Percentiles rank a stretch among this genome's conserved stretches.
Conservation (phyloP, 1,140 invertebrate genomes). For the Campoletis sonorensis region DNA sequence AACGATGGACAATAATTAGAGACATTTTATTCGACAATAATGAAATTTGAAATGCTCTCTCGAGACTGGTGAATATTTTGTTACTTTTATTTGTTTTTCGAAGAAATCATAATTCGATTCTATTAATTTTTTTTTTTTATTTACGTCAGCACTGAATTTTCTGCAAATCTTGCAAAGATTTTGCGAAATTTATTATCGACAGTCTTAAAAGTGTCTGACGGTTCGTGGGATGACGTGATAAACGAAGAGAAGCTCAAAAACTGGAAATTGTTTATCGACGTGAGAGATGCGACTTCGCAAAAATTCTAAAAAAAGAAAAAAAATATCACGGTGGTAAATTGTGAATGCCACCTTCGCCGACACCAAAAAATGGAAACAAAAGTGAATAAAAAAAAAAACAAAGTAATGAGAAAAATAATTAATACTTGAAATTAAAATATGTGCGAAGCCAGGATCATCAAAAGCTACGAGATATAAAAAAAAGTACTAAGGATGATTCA, state of each 20-base stretch:
- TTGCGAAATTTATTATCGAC: background rate
- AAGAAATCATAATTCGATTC: background rate
- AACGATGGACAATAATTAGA: constrained; percentile 16
- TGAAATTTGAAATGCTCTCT: constrained; percentile 12
- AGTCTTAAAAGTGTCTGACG: constrained; percentile 59
- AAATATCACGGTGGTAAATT: background rate
- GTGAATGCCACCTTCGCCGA: background rate
- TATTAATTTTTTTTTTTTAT: background rate
- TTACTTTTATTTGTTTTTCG: constrained; percentile 22
- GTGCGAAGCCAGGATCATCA: background rate
- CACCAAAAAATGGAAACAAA: constrained; percentile 14
- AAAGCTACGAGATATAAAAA: background rate
- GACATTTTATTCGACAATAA: constrained; percentile 30
- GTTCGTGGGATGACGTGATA: constrained; percentile 54
- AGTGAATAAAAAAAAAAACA: constrained; percentile 10
- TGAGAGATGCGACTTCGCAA: constrained; percentile 17
- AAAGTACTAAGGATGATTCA: constrained; percentile 34
- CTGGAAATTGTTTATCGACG: constrained; percentile 5
- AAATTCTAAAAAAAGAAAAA: constrained; percentile 30
- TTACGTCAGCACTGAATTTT: background rate
- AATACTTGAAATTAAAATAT: background rate
- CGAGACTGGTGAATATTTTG: background rate
- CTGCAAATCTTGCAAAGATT: background rate
- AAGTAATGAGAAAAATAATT: constrained; percentile 5
- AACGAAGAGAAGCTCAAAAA: constrained; percentile 9